Percentiles rank a stretch among this genome's conserved stretches.
Conservation (phyloP, 2,113 vertebrate genomes). For the Cololabis saira region DNA sequence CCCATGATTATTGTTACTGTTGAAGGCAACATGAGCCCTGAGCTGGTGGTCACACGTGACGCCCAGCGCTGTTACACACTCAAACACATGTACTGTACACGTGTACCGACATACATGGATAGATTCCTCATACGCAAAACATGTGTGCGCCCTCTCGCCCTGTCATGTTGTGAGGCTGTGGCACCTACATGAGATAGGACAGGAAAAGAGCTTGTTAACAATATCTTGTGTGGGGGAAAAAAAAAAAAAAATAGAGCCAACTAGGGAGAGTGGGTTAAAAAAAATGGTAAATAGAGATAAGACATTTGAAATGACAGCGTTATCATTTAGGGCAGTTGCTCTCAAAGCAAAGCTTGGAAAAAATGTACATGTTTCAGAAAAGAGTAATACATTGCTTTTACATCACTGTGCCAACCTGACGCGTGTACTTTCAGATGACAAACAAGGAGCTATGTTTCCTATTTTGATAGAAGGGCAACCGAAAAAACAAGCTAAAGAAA, state of each 20-base stretch:
- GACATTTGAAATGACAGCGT: slow-evolving; percentile 66
- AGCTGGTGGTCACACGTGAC: slow-evolving; percentile 56
- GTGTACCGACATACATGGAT: slow-evolving; percentile 12
- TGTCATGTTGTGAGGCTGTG: slow-evolving; percentile 55
- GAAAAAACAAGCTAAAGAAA: slow-evolving; percentile 63
- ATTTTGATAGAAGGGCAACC: slow-evolving; percentile 45
- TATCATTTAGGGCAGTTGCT: slow-evolving; percentile 63
- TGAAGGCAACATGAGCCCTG: slow-evolving; percentile 64
- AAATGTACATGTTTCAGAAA: slow-evolving; percentile 64
- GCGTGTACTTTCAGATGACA: slow-evolving; percentile 66
- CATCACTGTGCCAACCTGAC: slow-evolving; percentile 45
- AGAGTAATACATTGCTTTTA: slow-evolving; percentile 70
- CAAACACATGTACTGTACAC: too few species aligned
- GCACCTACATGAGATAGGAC: slow-evolving; percentile 59
- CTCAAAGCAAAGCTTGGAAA: slow-evolving; percentile 57
- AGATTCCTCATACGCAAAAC: slow-evolving; percentile 1
- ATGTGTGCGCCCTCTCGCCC: slow-evolving; percentile 52
- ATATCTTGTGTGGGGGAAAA: slow-evolving; percentile 56
- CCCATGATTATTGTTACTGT: slow-evolving; percentile 85
- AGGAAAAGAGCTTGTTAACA: slow-evolving; percentile 69
- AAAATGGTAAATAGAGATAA: slow-evolving; percentile 50
- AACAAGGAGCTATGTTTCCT: slow-evolving; percentile 62
- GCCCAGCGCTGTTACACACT: background rate
- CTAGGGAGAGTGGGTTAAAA: too few species aligned
- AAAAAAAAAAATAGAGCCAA: slow-evolving; percentile 43